These are phyloP conservation scores for Byasa hedistus DNA, from an alignment of 2,888 invertebrate genomes.

Conservation along the genomic window DNA sequence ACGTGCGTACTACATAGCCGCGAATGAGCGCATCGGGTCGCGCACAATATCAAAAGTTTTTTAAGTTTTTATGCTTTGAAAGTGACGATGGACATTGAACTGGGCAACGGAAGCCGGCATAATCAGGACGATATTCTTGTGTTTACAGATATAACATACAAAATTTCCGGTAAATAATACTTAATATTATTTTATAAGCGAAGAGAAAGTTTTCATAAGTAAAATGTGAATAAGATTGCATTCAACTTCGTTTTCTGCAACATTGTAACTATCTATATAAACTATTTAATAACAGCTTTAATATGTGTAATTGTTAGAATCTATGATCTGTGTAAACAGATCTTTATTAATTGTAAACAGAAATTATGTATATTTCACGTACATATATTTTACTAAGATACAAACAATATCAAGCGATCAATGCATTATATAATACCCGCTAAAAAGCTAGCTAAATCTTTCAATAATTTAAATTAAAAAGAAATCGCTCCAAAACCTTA, in stretches of 20 bases:
- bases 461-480: not conserved
- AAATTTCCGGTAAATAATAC: conserved; percentile 36
- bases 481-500: no score
- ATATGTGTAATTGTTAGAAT: not conserved
- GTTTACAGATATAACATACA: conserved; percentile 46
- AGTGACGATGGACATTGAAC: conserved; percentile 50
- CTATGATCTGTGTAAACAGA: not conserved
- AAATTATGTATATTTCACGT: not conserved
- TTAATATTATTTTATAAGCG: conserved; percentile 29
- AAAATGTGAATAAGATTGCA: not conserved
- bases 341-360: no score
- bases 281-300: not conserved
- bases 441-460: not conserved
- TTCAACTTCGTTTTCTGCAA: not conserved
- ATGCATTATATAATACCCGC: not conserved
- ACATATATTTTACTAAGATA: not conserved
- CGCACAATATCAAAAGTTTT: conserved; percentile 9
- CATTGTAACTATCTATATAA: no score
- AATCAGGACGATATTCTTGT: conserved; percentile 35
- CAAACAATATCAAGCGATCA: not conserved
- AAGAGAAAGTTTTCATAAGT: conserved; percentile 5
- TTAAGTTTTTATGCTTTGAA: not conserved
- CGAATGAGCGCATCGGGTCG: not conserved
- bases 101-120: conserved; percentile 33
- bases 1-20: conserved; percentile 3